phyloP scores from a whole-genome alignment of 2,113 vertebrate genomes.

The Mesembrinibis cayennensis region DNA sequence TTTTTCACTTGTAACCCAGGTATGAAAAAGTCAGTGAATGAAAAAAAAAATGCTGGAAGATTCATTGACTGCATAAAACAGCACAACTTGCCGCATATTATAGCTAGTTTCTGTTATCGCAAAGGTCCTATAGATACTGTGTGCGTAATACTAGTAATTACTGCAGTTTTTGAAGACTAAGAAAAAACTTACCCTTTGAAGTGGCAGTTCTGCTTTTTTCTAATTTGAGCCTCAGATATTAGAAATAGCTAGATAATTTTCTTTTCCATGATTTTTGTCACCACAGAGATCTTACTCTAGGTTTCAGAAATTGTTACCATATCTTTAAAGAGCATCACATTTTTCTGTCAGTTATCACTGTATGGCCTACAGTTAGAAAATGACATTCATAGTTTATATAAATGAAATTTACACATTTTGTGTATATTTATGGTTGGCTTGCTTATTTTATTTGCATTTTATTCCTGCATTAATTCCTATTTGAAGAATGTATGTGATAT shows the following conservation, averaged over 20 bases:
- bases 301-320: not conserved
- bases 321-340: not conserved
- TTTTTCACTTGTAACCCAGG: not conserved
- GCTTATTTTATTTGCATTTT: conserved; percentile 62
- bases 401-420: conserved; percentile 45
- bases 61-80: not conserved
- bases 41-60: not conserved
- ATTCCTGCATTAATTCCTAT: conserved; percentile 61
- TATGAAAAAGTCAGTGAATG: not conserved
- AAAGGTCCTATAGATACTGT: not conserved
- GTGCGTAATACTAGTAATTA: conserved; percentile 50
- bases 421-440: conserved; percentile 28
- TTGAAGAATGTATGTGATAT: conserved; percentile 38
- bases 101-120: not conserved
- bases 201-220: not conserved
- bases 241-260: not conserved
- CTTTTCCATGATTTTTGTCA: not conserved
- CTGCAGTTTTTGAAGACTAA: not conserved
- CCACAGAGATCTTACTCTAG: not conserved
- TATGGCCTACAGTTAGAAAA: conserved; percentile 1
- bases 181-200: not conserved
- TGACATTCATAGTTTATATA: not conserved
- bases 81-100: not conserved
- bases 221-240: not conserved
- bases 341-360: conserved; percentile 11